Evolutionary conservation across 2,888 invertebrate genomes (phyloP), one percentile per base, ranked within the genome.

Genomic region (Ichneumon xanthorius): DNA sequence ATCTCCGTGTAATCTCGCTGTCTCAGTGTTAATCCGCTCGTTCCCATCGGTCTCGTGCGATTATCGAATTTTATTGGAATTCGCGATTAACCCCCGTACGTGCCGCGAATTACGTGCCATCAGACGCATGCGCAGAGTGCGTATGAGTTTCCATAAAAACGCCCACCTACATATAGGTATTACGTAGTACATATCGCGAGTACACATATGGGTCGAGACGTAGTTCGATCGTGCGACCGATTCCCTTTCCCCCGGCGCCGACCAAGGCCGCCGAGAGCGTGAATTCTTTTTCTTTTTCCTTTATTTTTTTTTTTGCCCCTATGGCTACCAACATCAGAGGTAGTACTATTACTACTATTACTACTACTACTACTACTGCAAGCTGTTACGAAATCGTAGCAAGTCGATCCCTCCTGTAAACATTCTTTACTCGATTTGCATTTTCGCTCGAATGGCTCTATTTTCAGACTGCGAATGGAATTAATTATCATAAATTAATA

Each of bases 231-330:
- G 67, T 67, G 84, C 65, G 80, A 84, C 70, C 79, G 75, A 76
- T 78, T 63, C 37, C 71, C 73, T 77, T 80, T 73, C 73, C 50
- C 63, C 75, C 30, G 50, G 16, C 75, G 75, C 22, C 50, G 63
- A 48, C 75, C 81, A 85, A 85, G 85, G 85, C 67, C 85, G 78
- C 73, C 70, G 78, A 70, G 78, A 85, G 48, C 72, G 73, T 70
- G 53, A 50, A 80, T 48, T 71, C n/a, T 61, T 9, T 70, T 30
- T 58, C 16, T 58, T 14, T 71, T 40, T 71, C 70, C 50, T 77
- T 80, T 48, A 26, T 26, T 26, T 40, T 73, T 22, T 26, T 14
- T 26, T 58, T 14, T 16, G 5, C 45, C 45, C 16, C 45, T 16
- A 45, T 3, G 4, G 14, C 45, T 16, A 16, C 22, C 22, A 26